Conservation (phyloP, 2,888 invertebrate genomes). For the Rhamnusium bicolor region DNA sequence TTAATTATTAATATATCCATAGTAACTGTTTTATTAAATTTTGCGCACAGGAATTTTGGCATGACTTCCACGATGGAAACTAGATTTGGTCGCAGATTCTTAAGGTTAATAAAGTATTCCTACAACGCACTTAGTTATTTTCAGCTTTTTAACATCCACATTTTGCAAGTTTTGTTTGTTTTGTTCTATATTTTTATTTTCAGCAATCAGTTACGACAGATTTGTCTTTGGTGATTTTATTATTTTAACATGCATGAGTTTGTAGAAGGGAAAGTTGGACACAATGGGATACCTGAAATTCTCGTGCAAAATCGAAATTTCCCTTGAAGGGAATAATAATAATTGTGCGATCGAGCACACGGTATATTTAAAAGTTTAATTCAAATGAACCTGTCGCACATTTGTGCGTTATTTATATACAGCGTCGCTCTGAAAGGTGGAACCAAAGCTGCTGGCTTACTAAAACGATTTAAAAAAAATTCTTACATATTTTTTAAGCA, state of each 20-base stretch:
- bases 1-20: background rate
- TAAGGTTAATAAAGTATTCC: slow-evolving; percentile 52
- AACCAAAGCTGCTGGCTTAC: no score
- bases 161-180: background rate
- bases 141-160: slow-evolving; percentile 20
- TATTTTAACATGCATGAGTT: slow-evolving; percentile 5
- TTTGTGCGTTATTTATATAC: no score
- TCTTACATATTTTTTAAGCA: no score
- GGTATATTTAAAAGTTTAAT: no score
- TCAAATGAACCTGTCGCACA: no score
- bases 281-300: no score
- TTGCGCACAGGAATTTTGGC: slow-evolving; percentile 40
- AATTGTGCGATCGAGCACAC: no score
- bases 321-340: no score
- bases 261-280: no score
- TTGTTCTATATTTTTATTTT: background rate
- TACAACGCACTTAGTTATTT: background rate
- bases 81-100: slow-evolving; percentile 55
- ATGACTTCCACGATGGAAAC: slow-evolving; percentile 47
- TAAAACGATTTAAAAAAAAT: no score
- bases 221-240: background rate
- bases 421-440: no score
- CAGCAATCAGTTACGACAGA: slow-evolving; percentile 12
- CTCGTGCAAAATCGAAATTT: no score
- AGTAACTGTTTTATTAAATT: slow-evolving; percentile 25